Conservation (phyloP, 2,888 invertebrate genomes). For the Corythucha ciliata region DNA sequence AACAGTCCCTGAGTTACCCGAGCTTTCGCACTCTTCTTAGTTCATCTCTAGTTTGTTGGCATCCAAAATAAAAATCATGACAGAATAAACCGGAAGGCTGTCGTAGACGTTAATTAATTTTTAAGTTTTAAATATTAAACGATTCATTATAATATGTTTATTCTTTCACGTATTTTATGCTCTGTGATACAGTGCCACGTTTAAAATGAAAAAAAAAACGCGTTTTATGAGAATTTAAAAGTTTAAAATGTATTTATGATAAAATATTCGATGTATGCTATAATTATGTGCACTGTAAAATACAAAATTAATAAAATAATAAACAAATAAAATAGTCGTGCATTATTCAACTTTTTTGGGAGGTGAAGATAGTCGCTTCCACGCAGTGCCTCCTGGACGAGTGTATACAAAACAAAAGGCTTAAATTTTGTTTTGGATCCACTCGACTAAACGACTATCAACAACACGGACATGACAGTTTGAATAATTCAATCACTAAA, state of each 20-base stretch:
- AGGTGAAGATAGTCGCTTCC: conserved; percentile 30
- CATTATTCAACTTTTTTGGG: conserved; percentile 30
- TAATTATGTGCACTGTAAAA: not conserved
- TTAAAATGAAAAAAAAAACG: no score
- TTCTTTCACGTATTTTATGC: no score
- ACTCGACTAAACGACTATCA: conserved; percentile 29
- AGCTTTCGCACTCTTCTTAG: not conserved
- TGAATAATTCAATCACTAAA: no score
- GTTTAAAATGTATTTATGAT: not conserved
- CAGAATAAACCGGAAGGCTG: not conserved
- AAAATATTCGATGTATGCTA: not conserved
- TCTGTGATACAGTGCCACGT: no score
- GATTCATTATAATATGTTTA: not conserved
- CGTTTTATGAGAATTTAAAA: not conserved
- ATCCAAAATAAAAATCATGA: not conserved
- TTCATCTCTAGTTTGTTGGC: not conserved
- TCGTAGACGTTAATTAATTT: not conserved
- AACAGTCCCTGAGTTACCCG: conserved; percentile 30
- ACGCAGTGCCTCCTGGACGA: conserved; percentile 31
- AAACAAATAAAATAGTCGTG: not conserved
- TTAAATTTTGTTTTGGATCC: not conserved
- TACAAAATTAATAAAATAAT: not conserved
- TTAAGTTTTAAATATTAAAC: not conserved
- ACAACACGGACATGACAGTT: no score
- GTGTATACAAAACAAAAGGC: no score